Evolutionary conservation across 2,113 vertebrate genomes (phyloP), one percentile per base, ranked within the genome.

Genomic region (Taurulus bubalis): DNA sequence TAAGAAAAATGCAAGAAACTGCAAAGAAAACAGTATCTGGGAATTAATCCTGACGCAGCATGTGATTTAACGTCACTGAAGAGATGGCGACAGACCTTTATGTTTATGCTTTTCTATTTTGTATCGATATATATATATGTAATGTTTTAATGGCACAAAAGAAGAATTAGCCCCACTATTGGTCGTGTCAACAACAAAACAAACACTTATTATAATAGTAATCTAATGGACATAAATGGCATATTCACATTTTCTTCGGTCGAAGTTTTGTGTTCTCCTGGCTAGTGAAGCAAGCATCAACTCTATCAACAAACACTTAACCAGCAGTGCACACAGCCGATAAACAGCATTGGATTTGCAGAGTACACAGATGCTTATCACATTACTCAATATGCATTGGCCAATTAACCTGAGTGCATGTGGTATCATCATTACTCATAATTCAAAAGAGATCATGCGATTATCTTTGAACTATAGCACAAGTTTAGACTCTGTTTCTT

Each of bases 391-490:
- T 73, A 75, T 65, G 64, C 70, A 81, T 82, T 10, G 56, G 63
- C 53, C 69, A 53, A 86, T 86, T 51, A 36, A 49, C 59, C 79
- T 68, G 22, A 66, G 66, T 73, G 72, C 58, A n/a, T 22, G 47
- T 60, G 47, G 1, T 22, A 22, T 51, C 20, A 51, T 20, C 49
- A 20, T 42, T n/a, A 18, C 20, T 20, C 47, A 4, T 45, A 47
- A 80, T 78, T 74, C 55, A 79, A 60, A 59, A 36, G 6, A 28
- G 12, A 10, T 53, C 42, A 66, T 47, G 28, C 69, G 63, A 60
- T 56, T 38, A 32, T 38, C 22, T 40, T 15, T 38, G 8, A 67
- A 72, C 60, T 42, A 32, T 32, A 63, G 34, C 45, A 24, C 24
- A 64, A 42, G 70, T 65, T 36, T 56, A 34, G 20, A 55, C 26